Percentiles rank a stretch among this genome's conserved stretches.
phyloP scores from a whole-genome alignment of 2,888 invertebrate species.

The Anaspis maculata region DNA sequence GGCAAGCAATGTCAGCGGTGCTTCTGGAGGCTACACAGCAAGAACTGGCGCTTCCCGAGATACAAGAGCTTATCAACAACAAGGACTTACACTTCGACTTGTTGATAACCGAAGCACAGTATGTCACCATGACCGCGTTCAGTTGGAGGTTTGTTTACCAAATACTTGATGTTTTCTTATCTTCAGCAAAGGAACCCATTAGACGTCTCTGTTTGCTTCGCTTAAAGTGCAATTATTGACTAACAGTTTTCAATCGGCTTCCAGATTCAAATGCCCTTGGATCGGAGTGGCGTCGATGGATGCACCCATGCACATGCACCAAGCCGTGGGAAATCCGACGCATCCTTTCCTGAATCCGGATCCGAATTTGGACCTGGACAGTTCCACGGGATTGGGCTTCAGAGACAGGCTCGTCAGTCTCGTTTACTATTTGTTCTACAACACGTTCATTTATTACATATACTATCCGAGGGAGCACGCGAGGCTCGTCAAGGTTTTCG shows the following conservation, averaged over 20 bases:
- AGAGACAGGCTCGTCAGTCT: slow-evolving; percentile 28
- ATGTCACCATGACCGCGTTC: slow-evolving; percentile 17
- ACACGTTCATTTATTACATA: background rate
- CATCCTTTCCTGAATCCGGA: slow-evolving; percentile 21
- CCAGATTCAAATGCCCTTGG: slow-evolving; percentile 17
- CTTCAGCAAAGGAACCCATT: no score
- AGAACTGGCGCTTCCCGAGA: no score
- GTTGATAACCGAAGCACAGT: slow-evolving; percentile 20
- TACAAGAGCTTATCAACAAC: slow-evolving; percentile 16
- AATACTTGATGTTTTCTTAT: no score
- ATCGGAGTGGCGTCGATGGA: slow-evolving; percentile 21
- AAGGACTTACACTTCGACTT: slow-evolving; percentile 20
- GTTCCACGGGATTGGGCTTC: slow-evolving; percentile 27
- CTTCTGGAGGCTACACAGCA: slow-evolving; percentile 9
- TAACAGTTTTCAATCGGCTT: no score
- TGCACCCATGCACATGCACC: slow-evolving; percentile 9
- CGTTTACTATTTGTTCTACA: slow-evolving; percentile 6
- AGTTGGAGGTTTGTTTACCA: no score
- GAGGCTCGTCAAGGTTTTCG: slow-evolving; percentile 17
- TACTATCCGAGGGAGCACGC: slow-evolving; percentile 1
- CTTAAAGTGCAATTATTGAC: no score
- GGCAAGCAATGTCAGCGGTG: slow-evolving; percentile 7
- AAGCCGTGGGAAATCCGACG: slow-evolving; percentile 17
- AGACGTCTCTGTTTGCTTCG: no score
- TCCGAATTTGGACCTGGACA: slow-evolving; percentile 15